Conservation (phyloP, 2,797 vertebrate species). For the Falco naumanni region DNA sequence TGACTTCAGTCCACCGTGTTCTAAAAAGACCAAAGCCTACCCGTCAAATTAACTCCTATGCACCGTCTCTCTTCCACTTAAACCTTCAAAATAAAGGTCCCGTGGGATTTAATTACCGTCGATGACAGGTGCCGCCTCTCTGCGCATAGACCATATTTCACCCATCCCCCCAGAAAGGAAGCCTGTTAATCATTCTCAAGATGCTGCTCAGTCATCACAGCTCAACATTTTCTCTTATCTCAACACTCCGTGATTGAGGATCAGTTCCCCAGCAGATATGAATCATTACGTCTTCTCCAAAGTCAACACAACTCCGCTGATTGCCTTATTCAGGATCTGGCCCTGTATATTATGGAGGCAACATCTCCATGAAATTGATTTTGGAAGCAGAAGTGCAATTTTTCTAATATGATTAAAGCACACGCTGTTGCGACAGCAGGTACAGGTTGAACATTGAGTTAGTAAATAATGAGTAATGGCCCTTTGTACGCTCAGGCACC, state of each 20-base stretch:
- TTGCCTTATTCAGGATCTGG: conserved; percentile 34
- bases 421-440: conserved; percentile 20
- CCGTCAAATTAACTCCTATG: not conserved
- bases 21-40: not conserved
- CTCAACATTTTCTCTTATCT: not conserved
- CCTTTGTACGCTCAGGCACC: not conserved
- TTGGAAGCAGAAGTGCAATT: conserved; percentile 53
- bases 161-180: not conserved
- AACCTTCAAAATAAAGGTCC: not conserved
- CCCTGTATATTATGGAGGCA: conserved; percentile 2
- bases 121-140: not conserved
- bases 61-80: not conserved
- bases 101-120: not conserved
- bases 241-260: not conserved
- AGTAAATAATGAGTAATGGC: conserved; percentile 30
- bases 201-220: conserved; percentile 39
- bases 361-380: conserved; percentile 44
- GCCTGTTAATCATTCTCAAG: conserved; percentile 18
- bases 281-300: conserved; percentile 44
- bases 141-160: not conserved
- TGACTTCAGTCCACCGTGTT: not conserved
- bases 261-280: not conserved
- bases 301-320: conserved; percentile 30
- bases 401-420: conserved; percentile 51
- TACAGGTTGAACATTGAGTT: conserved; percentile 24